A percentile compares a stretch with the other conserved stretches of the same genome.
Evolutionary conservation across 1,140 invertebrate genomes (phyloP).

Genomic region (Zaprionus africanus): DNA sequence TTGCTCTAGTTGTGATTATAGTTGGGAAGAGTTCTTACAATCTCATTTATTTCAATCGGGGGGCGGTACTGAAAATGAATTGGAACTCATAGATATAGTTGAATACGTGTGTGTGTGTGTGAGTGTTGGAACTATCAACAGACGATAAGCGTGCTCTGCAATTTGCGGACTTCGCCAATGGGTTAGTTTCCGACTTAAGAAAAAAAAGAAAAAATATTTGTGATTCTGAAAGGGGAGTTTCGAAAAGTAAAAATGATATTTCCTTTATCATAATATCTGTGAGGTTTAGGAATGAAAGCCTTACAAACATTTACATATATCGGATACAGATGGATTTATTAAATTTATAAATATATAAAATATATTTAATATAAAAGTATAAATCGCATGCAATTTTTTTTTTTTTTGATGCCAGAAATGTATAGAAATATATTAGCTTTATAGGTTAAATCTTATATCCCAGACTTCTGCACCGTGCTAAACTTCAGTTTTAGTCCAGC

Average conservation of each 20-base stretch:
- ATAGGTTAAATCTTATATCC: too few species aligned
- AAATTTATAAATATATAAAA: too few species aligned
- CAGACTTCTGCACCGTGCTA: too few species aligned
- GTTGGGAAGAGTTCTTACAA: neutral
- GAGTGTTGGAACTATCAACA: neutral
- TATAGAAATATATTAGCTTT: too few species aligned
- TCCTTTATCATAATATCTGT: too few species aligned
- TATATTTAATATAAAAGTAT: too few species aligned
- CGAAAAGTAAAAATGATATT: too few species aligned
- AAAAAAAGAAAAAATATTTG: neutral
- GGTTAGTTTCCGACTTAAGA: neutral
- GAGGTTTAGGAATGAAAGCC: too few species aligned
- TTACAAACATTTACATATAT: too few species aligned
- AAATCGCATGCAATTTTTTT: too few species aligned
- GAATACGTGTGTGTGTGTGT: neutral
- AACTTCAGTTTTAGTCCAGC: neutral
- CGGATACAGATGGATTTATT: too few species aligned
- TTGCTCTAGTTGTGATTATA: neutral
- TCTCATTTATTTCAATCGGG: neutral
- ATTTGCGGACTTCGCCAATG: neutral
- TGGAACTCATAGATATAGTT: neutral
- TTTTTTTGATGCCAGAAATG: too few species aligned
- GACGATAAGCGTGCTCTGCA: neutral
- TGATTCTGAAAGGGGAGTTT: neutral
- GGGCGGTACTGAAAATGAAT: slow-evolving; percentile 21